Percentiles rank a stretch among this genome's conserved stretches.
Evolutionary conservation across 2,888 invertebrate genomes (phyloP).

Genomic region (Cephus runcator): DNA sequence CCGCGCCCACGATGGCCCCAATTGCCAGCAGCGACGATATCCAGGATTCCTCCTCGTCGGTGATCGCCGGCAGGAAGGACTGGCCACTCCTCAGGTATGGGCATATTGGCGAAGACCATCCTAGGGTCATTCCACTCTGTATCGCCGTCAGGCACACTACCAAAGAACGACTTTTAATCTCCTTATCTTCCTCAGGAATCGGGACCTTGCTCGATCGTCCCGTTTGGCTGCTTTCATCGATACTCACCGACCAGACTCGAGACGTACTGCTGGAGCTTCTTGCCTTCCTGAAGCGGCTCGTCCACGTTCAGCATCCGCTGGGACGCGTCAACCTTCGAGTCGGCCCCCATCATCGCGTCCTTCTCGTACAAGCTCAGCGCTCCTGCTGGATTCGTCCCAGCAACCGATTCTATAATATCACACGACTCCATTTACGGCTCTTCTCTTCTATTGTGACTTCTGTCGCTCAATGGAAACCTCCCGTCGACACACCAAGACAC

Average conservation of each 20-base stretch:
- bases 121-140: slow-evolving; percentile 54
- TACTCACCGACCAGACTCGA: slow-evolving; percentile 53
- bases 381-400: no score
- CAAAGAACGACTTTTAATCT: slow-evolving; percentile 2
- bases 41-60: slow-evolving; percentile 46
- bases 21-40: slow-evolving; percentile 49
- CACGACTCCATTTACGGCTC: no score
- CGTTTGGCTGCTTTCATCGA: neutral
- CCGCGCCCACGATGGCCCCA: slow-evolving; percentile 52
- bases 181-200: neutral
- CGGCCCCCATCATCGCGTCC: neutral
- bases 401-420: no score
- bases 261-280: slow-evolving; percentile 49
- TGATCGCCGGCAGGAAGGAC: slow-evolving; percentile 39
- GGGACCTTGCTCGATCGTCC: neutral
- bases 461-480: no score
- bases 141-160: slow-evolving; percentile 51
- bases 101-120: slow-evolving; percentile 54
- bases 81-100: slow-evolving; percentile 39
- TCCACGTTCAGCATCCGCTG: neutral
- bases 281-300: slow-evolving; percentile 31
- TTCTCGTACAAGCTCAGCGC: no score
- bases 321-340: neutral
- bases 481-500: no score
- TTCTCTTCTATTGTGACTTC: no score